phyloP scores from a whole-genome alignment of 1,140 invertebrate genomes.

The Stegodyphus mimosarum region DNA sequence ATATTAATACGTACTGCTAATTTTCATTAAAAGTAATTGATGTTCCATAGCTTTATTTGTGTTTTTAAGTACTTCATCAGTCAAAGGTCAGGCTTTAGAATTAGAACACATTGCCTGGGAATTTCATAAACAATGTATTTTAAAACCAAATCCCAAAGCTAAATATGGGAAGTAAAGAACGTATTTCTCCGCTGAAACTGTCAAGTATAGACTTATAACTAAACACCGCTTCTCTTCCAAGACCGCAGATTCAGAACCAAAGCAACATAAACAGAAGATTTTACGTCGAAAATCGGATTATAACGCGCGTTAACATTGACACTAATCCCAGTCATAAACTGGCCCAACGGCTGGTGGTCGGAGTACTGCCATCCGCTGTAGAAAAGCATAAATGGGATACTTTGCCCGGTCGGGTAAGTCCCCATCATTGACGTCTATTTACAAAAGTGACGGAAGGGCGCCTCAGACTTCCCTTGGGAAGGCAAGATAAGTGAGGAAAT shows the following conservation, averaged over 20 bases:
- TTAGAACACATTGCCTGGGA: no score
- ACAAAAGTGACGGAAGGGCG: conserved; percentile 11
- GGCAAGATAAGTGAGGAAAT: conserved; percentile 34
- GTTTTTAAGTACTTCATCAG: no score
- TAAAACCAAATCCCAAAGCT: no score
- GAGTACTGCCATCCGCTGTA: neutral
- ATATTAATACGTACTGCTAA: no score
- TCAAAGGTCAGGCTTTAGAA: no score
- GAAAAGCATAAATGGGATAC: neutral
- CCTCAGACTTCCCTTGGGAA: conserved; percentile 11
- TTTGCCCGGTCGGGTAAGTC: neutral
- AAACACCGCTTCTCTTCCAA: conserved; percentile 1
- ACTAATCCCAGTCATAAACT: conserved; percentile 44
- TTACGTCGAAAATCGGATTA: conserved; percentile 45
- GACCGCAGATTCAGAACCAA: conserved; percentile 27
- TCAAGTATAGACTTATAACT: neutral
- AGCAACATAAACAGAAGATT: conserved; percentile 44
- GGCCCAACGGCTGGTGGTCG: neutral
- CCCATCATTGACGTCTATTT: conserved; percentile 18
- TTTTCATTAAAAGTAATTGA: no score
- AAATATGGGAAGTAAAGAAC: no score
- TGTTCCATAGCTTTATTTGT: no score
- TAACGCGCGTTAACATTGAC: conserved; percentile 37
- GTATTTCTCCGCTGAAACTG: no score
- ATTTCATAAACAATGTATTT: no score